phyloP scores from a whole-genome alignment of 2,888 invertebrate species.

The Chesias legatella region DNA sequence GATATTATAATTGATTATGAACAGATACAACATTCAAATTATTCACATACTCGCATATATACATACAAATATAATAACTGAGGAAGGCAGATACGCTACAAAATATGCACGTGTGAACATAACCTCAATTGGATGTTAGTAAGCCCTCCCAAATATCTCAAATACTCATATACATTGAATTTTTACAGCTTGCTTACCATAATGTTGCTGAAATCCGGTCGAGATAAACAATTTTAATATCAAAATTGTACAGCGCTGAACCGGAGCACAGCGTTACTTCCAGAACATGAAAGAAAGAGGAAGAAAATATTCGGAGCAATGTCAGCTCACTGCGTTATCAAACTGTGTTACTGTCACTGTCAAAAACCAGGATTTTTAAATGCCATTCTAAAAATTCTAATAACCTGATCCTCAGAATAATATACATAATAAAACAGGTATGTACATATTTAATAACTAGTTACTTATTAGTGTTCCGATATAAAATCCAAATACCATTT shows the following conservation, averaged over 20 bases:
- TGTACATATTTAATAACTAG: too few relatives aligned
- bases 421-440: too few relatives aligned
- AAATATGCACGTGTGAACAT: slow-evolving; percentile 51
- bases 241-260: slow-evolving; percentile 94
- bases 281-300: slow-evolving; percentile 51
- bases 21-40: too few relatives aligned
- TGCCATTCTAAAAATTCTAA: too few relatives aligned
- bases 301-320: slow-evolving; percentile 3
- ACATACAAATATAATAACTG: too few relatives aligned
- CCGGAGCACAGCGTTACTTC: slow-evolving; percentile 80
- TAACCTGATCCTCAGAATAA: too few relatives aligned
- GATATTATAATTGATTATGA: too few relatives aligned
- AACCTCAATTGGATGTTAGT: slow-evolving; percentile 55
- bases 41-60: too few relatives aligned
- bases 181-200: slow-evolving; percentile 74
- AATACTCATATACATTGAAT: background rate
- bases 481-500: too few relatives aligned
- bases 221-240: slow-evolving; percentile 88
- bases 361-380: background rate
- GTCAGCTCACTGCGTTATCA: background rate
- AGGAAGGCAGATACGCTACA: too few relatives aligned
- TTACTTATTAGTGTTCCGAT: too few relatives aligned
- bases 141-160: background rate
- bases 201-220: slow-evolving; percentile 84
- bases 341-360: slow-evolving; percentile 1